Evolutionary conservation across 2,113 vertebrate species (phyloP).

Genomic region (Ia io): DNA sequence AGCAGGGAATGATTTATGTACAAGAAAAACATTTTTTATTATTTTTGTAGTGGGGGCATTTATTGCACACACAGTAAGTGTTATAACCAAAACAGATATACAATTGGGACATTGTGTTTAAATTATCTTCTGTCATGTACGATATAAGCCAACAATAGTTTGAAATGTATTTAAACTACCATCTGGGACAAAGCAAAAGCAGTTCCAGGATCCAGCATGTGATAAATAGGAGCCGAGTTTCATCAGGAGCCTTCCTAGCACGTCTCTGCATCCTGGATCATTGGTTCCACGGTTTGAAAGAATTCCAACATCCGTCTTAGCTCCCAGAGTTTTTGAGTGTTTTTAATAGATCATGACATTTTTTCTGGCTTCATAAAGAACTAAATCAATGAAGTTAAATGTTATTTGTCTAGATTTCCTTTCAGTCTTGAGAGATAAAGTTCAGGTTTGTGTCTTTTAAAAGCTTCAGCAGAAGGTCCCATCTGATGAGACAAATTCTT

Average conservation of each 20-base stretch:
- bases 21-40: slow-evolving; percentile 55
- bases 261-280: slow-evolving; percentile 67
- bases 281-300: slow-evolving; percentile 72
- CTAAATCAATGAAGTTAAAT: slow-evolving; percentile 62
- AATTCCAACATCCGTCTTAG: slow-evolving; percentile 70
- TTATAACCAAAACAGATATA: slow-evolving; percentile 75
- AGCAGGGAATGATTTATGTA: slow-evolving; percentile 41
- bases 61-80: slow-evolving; percentile 71
- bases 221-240: slow-evolving; percentile 70
- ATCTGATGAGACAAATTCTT: not conserved
- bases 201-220: slow-evolving; percentile 63
- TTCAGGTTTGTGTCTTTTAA: slow-evolving; percentile 44
- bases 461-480: not conserved
- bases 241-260: slow-evolving; percentile 73
- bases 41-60: slow-evolving; percentile 60
- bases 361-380: slow-evolving; percentile 56
- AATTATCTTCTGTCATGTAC: slow-evolving; percentile 67
- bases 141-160: slow-evolving; percentile 70
- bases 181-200: slow-evolving; percentile 71
- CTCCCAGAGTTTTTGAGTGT: slow-evolving; percentile 67
- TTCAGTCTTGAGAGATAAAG: slow-evolving; percentile 37
- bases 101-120: slow-evolving; percentile 67
- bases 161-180: slow-evolving; percentile 72
- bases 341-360: slow-evolving; percentile 70
- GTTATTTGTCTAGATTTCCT: slow-evolving; percentile 48